Evolutionary conservation across 2,113 vertebrate genomes (phyloP), one percentile per base, ranked within the genome.

Genomic region (Anser brachyrhynchus): DNA sequence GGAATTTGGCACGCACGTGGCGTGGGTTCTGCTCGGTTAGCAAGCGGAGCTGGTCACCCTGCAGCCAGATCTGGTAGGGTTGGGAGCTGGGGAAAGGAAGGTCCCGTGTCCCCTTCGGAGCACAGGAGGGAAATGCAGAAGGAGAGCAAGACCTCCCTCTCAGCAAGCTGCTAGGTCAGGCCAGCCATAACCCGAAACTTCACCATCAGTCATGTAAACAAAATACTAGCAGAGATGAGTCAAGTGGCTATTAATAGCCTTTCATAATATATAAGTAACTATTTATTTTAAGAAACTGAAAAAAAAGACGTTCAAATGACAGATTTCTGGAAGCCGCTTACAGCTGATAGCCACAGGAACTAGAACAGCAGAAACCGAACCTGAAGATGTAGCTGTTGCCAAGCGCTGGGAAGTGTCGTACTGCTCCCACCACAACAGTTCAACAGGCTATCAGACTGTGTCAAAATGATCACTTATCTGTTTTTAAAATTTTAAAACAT

Each of bases 261-360:
- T 62, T 79, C n/a, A 3, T 81, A 87, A 91, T 66, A 91, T 66
- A 7, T 35, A 90, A 81, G 57, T 21, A 77, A 37, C 84, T 90
- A 81, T 84, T 87, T 81, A 66, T 67, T 26, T 66, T 54, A 94
- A 95, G 67, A 44, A 91, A 87, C 67, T 29, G 44, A 87, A 76
- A 44, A 58, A 83, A 78, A 35, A 26, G 55, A 10, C 39, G 14
- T 31, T 55, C 52, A 44, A 62, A 62, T 5, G 19, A 71, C 86
- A n/a, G 39, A 77, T 91, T 84, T 90, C 61, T 41, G 65, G 65
- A 88, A 92, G 49, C 19, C 0, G 8, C 62, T 73, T 54, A 31
- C 22, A 89, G 62, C 66, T 58, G 35, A 57, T n/a, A 74, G 72
- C 41, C 67, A 83, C 9, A 65, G 64, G 64, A 80, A 62, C 55